phyloP scores from a whole-genome alignment of 2,113 vertebrate species.

The Bothrops jararaca region DNA sequence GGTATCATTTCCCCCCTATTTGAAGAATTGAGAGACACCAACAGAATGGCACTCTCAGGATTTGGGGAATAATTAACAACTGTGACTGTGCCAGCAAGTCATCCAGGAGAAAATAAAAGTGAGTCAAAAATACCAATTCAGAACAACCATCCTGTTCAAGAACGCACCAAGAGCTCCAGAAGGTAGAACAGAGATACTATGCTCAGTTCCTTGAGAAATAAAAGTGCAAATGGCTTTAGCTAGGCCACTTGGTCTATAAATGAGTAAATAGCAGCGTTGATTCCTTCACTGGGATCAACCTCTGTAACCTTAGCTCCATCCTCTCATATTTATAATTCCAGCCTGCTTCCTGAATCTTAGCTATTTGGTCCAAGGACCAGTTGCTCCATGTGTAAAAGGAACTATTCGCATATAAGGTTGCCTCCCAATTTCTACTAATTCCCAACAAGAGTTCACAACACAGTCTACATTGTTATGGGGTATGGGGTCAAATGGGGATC shows the following conservation, averaged over 20 bases:
- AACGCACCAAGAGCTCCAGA: background rate
- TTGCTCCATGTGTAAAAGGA: background rate
- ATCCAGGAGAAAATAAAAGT: no score
- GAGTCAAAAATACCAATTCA: no score
- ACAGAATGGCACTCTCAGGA: background rate
- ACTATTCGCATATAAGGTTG: background rate
- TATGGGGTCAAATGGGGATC: background rate
- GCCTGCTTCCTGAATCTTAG: background rate
- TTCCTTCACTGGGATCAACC: background rate
- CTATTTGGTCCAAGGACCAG: background rate
- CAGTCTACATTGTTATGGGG: background rate
- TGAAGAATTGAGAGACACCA: background rate
- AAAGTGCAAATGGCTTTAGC: background rate
- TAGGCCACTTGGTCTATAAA: background rate
- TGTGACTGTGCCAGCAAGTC: no score
- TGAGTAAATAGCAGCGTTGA: background rate
- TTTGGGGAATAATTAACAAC: background rate
- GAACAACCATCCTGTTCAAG: background rate
- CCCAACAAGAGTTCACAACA: background rate
- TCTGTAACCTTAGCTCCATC: background rate
- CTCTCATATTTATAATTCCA: background rate
- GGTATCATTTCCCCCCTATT: background rate
- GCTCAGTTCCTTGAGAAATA: background rate
- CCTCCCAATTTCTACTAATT: background rate
- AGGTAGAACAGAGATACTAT: background rate